phyloP scores from a whole-genome alignment of 2,113 vertebrate species.

The Ochotona curzoniae region DNA sequence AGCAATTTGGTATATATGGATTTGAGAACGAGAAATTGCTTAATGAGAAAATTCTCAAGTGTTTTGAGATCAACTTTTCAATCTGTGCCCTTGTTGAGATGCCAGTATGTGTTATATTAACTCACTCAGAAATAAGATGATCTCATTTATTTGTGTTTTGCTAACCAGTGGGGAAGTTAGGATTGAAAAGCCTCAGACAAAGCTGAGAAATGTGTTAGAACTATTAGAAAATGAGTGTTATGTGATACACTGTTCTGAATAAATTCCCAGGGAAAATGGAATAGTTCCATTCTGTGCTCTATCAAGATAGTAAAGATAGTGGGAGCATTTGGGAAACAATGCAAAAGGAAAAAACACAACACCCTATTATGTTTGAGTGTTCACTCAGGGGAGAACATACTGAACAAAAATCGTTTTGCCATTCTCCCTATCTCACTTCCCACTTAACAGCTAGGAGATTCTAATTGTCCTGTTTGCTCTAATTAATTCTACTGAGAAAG shows the following conservation, averaged over 20 bases:
- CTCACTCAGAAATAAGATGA: not conserved
- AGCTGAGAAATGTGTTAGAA: not conserved
- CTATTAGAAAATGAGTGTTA: not conserved
- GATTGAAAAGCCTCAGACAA: not conserved
- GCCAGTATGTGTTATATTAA: not conserved
- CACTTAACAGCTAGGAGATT: not conserved
- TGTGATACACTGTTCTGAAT: not conserved
- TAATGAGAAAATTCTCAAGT: constrained; percentile 32
- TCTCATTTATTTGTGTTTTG: constrained; percentile 1
- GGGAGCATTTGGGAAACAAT: not conserved
- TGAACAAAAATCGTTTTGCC: not conserved
- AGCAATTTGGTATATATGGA: constrained; percentile 62
- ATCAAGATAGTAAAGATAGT: not conserved
- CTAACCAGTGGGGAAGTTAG: constrained; percentile 14
- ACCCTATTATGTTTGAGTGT: not conserved
- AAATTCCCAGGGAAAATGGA: not conserved
- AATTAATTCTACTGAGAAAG: not conserved
- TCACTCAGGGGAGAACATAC: not conserved
- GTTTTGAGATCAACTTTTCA: constrained; percentile 53
- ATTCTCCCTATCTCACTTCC: no score
- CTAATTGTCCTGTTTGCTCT: not conserved
- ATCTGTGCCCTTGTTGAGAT: constrained; percentile 20
- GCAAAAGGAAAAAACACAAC: not conserved
- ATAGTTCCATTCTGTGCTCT: not conserved
- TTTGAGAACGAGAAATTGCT: constrained; percentile 35